Evolutionary conservation across 1,140 invertebrate species (phyloP), one percentile per base, ranked within the genome.

Genomic region (Drosophila simulans): DNA sequence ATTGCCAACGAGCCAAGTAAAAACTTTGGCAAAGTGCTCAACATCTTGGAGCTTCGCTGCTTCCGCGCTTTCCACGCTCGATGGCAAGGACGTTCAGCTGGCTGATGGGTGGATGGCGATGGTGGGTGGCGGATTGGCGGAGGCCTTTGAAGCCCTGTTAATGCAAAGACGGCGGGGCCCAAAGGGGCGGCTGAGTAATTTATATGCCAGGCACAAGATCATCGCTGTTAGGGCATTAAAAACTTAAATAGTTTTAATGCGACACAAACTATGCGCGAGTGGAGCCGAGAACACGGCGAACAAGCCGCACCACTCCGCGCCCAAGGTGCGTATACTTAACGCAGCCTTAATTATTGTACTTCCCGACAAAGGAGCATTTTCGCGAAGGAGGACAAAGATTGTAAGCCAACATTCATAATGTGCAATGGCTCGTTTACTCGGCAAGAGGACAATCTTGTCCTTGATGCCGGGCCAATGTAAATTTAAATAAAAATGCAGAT

Each of bases 161-260:
- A 80, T 59, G 46, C 53, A 70, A 55, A 54, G 55, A 42, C 37
- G 37, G 13, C 8, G n/a, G 15, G 46, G 45, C 34, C 43, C 17
- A 17, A 17, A 34, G 12, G 17, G 22, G 58, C 42, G 56, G 27
- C 46, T 73, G 57, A 68, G 80, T 69, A 89, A 89, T 89, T 89
- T 89, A 89, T 89, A 89, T 89, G 84, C 84, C 85, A 79, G 56
- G 73, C 84, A 84, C 80, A 80, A 84, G 84, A 89, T 89, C 84
- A 90, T 73, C 81, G 51, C 85, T 89, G 84, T 89, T 89, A 64
- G 58, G 77, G 84, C 84, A 89, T 89, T 89, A 89, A 89, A 89
- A 89, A 84, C 84, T 88, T 88, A 89, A 89, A 89, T 89, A 89
- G 84, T 89, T 89, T 89, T 89, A 89, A 89, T 84, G 81, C 85